phyloP scores from a whole-genome alignment of 2,888 invertebrate species.

The Boloria selene region DNA sequence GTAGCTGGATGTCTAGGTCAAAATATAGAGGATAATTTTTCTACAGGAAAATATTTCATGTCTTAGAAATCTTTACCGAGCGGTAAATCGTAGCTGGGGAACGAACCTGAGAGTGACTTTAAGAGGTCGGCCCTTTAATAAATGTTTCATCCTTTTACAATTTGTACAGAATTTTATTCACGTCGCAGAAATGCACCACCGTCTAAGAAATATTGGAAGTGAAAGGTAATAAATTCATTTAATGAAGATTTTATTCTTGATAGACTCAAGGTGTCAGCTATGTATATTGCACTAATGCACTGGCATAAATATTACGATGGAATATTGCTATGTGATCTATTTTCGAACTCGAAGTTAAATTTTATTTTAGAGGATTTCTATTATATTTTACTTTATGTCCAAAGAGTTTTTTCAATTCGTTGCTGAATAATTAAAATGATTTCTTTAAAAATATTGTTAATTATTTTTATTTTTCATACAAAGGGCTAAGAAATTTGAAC shows the following conservation, averaged over 20 bases:
- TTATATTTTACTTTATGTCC: too few relatives aligned
- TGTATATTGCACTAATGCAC: conserved; percentile 45
- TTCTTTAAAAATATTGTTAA: too few relatives aligned
- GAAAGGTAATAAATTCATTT: conserved; percentile 58
- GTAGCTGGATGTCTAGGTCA: too few relatives aligned
- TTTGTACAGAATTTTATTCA: conserved; percentile 53
- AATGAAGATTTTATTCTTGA: conserved; percentile 51
- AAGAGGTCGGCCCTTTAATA: conserved; percentile 33
- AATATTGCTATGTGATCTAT: background rate
- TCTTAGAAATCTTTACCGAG: too few relatives aligned
- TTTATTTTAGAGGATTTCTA: too few relatives aligned
- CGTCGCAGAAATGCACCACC: conserved; percentile 38
- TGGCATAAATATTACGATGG: conserved; percentile 4
- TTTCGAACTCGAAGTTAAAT: background rate
- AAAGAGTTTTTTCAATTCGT: too few relatives aligned
- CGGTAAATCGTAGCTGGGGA: too few relatives aligned
- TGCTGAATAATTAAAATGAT: too few relatives aligned
- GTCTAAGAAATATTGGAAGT: conserved; percentile 28
- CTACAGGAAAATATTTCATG: too few relatives aligned
- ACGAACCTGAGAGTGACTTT: background rate
- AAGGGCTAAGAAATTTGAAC: too few relatives aligned
- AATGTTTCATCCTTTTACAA: conserved; percentile 43
- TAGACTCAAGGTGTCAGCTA: conserved; percentile 53
- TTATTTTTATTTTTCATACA: too few relatives aligned
- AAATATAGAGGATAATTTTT: too few relatives aligned